Evolutionary conservation across 1,140 invertebrate species (phyloP).

Genomic region (Zaprionus nigranus): DNA sequence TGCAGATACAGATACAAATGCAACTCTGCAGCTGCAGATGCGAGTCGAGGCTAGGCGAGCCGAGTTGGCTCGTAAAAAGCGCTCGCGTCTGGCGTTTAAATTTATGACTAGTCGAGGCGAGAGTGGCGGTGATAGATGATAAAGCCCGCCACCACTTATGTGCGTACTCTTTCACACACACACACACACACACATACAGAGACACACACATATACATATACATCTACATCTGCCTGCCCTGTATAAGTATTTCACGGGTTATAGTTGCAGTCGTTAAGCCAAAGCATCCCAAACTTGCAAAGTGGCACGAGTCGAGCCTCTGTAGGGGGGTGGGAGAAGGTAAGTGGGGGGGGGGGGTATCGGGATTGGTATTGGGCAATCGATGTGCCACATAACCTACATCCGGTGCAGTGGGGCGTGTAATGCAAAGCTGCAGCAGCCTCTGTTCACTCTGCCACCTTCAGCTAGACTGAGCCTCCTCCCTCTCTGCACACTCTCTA

Average conservation of each 20-base stretch:
- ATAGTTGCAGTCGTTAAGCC: background rate
- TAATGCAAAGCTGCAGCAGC: background rate
- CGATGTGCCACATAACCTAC: constrained; percentile 6
- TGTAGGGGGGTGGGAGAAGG: background rate
- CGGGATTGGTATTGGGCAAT: background rate
- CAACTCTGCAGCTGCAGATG: constrained; percentile 11
- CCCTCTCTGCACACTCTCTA: background rate
- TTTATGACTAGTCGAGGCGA: constrained; percentile 51
- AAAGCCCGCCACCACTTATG: constrained; percentile 26
- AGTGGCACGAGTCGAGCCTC: background rate
- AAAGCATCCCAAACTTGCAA: background rate
- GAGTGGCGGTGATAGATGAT: constrained; percentile 54
- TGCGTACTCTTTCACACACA: constrained; percentile 1
- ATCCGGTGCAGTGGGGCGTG: background rate
- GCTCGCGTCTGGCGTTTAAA: constrained; percentile 48
- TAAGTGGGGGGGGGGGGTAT: background rate
- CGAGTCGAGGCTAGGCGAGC: constrained; percentile 4
- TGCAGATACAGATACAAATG: background rate
- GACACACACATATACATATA: background rate
- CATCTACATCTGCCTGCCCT: background rate
- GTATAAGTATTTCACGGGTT: background rate
- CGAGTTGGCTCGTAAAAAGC: constrained; percentile 40
- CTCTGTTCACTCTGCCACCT: background rate
- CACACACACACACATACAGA: background rate
- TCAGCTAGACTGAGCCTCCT: background rate